Evolutionary conservation across 2,797 vertebrate species (phyloP).

Genomic region (Notamacropus eugenii): DNA sequence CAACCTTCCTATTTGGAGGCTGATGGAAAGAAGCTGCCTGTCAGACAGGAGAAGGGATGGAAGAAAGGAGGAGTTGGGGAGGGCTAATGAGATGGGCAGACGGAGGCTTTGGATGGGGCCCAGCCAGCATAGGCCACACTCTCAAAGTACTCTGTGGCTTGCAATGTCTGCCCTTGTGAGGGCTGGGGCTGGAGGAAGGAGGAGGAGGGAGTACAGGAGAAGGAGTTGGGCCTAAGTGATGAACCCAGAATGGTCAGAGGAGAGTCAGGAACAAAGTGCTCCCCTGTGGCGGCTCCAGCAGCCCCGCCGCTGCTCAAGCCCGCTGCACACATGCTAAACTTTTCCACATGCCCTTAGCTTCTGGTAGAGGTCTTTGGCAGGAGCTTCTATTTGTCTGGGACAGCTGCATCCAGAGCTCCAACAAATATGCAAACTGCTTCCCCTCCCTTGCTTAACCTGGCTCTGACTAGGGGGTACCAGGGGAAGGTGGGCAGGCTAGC

Average conservation of each 20-base stretch:
- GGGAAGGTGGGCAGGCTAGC: background rate
- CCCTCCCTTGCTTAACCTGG: slow-evolving; percentile 61
- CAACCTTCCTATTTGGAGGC: slow-evolving; percentile 42
- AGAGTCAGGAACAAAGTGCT: slow-evolving; percentile 67
- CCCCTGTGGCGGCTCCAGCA: background rate
- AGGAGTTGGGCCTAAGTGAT: slow-evolving; percentile 48
- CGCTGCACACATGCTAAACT: slow-evolving; percentile 51
- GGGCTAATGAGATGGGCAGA: slow-evolving; percentile 56
- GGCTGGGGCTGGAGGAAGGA: fast-evolving
- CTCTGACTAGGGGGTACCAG: slow-evolving; percentile 58
- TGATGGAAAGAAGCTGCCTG: slow-evolving; percentile 23
- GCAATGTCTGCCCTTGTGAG: background rate
- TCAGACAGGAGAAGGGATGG: background rate
- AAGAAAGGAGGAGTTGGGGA: background rate
- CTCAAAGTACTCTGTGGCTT: slow-evolving; percentile 70
- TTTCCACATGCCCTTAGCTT: slow-evolving; percentile 73
- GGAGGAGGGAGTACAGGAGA: background rate
- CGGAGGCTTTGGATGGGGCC: slow-evolving; percentile 58
- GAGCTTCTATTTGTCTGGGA: slow-evolving; percentile 75
- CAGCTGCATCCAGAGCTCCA: slow-evolving; percentile 62
- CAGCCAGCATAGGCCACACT: slow-evolving; percentile 51
- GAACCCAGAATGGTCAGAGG: slow-evolving; percentile 67
- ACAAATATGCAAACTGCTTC: slow-evolving; percentile 37
- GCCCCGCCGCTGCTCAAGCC: slow-evolving; percentile 37
- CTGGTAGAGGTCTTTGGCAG: slow-evolving; percentile 58